These are phyloP conservation scores for Tapirus terrestris DNA, from an alignment of 2,113 vertebrate genomes.

Conservation along the genomic window DNA sequence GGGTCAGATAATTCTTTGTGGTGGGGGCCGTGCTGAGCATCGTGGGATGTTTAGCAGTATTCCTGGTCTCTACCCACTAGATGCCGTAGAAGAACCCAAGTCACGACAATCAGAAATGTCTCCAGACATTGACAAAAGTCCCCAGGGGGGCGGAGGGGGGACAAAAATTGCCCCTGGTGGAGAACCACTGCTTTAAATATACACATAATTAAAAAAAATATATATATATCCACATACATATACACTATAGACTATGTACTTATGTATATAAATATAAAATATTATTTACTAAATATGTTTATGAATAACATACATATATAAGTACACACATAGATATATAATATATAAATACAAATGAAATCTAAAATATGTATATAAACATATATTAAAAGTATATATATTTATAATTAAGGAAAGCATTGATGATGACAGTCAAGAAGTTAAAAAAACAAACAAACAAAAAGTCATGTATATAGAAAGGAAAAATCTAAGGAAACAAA, in stretches of 20 bases:
- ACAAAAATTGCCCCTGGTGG: not conserved
- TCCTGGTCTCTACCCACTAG: not conserved
- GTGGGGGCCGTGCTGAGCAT: not conserved
- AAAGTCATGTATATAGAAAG: not conserved
- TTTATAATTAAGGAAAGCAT: not conserved
- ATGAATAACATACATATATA: not conserved
- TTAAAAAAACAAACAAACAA: slow-evolving; percentile 11
- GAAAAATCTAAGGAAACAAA: slow-evolving; percentile 26
- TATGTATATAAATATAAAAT: not conserved
- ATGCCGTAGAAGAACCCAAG: not conserved
- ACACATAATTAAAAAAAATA: not conserved
- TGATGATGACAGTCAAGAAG: not conserved
- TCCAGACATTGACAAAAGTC: not conserved
- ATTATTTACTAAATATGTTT: not conserved
- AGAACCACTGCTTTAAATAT: not conserved
- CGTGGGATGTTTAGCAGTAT: not conserved
- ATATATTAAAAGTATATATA: not conserved
- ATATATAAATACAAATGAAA: not conserved
- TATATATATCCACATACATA: too few species aligned
- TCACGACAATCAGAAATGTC: not conserved
- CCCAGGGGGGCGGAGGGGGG: not conserved
- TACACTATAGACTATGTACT: not conserved
- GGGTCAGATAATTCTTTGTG: not conserved
- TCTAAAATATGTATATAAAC: not conserved
- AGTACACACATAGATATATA: not conserved